Base-by-base conservation (phyloP, 37 sponge, comb jelly and placozoan genomes). In the Halichondria panicea region DNA sequence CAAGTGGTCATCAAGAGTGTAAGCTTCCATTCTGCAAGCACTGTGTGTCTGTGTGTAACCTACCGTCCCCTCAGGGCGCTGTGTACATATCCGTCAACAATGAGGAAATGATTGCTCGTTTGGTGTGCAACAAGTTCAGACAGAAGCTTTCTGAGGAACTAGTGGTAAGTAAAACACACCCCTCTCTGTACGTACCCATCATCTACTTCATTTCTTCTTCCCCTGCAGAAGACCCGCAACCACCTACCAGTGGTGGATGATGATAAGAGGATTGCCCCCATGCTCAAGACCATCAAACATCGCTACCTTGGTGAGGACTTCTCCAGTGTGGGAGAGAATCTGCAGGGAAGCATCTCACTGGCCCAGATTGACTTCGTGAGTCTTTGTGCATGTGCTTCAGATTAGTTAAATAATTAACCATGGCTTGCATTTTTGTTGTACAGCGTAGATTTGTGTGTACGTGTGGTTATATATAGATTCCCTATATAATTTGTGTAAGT, bases 81-180 rank as follows among this genome's bases (percentile, higher is more conserved):
- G 92, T 88, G 15, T 97, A 91, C 67, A 73, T 97, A 30, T 94
- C 94, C 15, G 73, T 65, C 22, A 71, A 21, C 0, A 53, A 65
- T 11, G 24, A 35, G 0, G 69, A 86, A 34, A 42, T 59, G 61
- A 74, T 89, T 41, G 68, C 67, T 25, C 74, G 85, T 32, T 58
- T 89, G 12, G 68, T 89, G 24, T 74, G 82, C 8, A 86, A 86
- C 77, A 89, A 84, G 55, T 94, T 89, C 58, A 78, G 94, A 71
- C n/a, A 79, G 21, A 61, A 64, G 8, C 70, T 91, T 0, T 91
- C 91, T n/a, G 77, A 81, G 42, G 87, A 85, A 13, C 72, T 91
- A 3, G 73, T 71, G 73, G 91, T 91, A 40, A 69, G 91, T 76
- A 13, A 4, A 11, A n/a, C n/a, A n/a, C n/a, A n/a, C n/a, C n/a